A percentile compares a stretch with the other conserved stretches of the same genome.
Conservation (phyloP, 2,797 vertebrate species). For the Eupleurogrammus muticus region DNA sequence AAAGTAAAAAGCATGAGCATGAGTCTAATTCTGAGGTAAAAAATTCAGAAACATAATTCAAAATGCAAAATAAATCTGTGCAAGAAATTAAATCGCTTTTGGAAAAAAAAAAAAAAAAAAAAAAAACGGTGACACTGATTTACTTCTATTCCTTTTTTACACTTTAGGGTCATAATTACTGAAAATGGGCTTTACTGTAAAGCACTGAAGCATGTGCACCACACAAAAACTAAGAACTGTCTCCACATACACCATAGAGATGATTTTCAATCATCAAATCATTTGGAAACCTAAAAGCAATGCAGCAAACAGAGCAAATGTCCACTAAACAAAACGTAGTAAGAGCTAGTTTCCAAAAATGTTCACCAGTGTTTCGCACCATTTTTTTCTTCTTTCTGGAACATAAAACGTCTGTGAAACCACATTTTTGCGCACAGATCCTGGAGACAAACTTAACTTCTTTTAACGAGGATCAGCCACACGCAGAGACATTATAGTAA, state of each 20-base stretch:
- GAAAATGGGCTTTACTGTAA: background rate
- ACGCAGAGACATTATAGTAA: conserved; percentile 13
- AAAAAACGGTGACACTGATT: too few relatives aligned
- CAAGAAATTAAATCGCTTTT: too few relatives aligned
- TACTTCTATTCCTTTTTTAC: too few relatives aligned
- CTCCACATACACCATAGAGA: background rate
- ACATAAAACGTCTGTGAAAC: background rate
- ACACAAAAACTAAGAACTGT: background rate
- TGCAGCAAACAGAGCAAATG: background rate
- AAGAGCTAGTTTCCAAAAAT: conserved; percentile 39
- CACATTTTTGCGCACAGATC: conserved; percentile 4
- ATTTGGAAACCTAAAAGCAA: background rate
- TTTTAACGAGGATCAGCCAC: background rate
- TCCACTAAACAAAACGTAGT: conserved; percentile 11
- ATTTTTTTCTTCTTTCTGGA: background rate
- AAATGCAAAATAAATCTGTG: too few relatives aligned
- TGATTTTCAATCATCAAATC: background rate
- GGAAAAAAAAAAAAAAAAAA: too few relatives aligned
- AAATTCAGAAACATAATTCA: too few relatives aligned
- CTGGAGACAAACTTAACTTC: background rate
- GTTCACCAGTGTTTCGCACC: conserved; percentile 34
- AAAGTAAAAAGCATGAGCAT: too few relatives aligned
- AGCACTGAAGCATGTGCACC: background rate
- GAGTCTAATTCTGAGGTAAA: too few relatives aligned
- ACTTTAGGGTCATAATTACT: background rate